Conservation (phyloP, 1,140 invertebrate species). For the Centruroides vittatus region DNA sequence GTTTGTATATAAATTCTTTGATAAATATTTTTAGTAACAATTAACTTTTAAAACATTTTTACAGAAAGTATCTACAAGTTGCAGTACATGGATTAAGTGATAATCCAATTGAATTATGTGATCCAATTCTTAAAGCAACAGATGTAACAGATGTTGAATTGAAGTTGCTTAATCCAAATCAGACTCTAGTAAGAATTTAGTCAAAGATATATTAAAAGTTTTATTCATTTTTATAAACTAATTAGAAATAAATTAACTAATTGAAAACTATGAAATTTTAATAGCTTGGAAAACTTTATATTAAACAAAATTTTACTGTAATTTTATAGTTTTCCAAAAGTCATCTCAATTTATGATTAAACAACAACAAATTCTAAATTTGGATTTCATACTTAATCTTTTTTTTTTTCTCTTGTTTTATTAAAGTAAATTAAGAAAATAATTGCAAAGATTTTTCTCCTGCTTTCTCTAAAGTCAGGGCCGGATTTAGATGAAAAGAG, state of each 20-base stretch:
- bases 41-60: slow-evolving; percentile 3
- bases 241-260: neutral
- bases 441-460: too few species aligned
- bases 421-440: too few species aligned
- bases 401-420: too few species aligned
- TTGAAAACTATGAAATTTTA: too few species aligned
- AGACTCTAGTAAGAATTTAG: neutral
- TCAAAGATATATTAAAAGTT: neutral
- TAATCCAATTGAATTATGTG: slow-evolving; percentile 38
- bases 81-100: slow-evolving; percentile 47
- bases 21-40: slow-evolving; percentile 43
- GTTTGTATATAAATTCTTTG: neutral
- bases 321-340: too few species aligned
- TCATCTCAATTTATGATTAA: too few species aligned
- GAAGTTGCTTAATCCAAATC: neutral
- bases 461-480: too few species aligned
- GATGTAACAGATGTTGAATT: slow-evolving; percentile 18
- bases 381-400: too few species aligned
- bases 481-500: too few species aligned
- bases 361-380: too few species aligned
- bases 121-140: slow-evolving; percentile 38
- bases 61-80: slow-evolving; percentile 23
- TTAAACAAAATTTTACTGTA: too few species aligned
- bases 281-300: too few species aligned
- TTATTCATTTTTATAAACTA: neutral